phyloP scores from a whole-genome alignment of 2,888 invertebrate species.

The Melieria omissa region DNA sequence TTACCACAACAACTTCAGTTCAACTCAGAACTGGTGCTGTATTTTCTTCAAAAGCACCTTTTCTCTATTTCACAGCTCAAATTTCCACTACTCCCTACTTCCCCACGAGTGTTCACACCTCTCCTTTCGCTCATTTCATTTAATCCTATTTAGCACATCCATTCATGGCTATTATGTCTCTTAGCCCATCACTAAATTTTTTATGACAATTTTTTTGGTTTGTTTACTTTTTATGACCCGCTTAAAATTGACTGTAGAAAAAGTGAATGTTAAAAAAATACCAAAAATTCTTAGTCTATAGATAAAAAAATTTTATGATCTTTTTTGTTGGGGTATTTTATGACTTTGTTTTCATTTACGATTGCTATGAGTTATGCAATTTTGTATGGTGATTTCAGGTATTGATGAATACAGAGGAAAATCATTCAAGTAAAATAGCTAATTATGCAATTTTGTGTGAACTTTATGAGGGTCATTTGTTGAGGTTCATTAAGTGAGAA shows the following conservation, averaged over 20 bases:
- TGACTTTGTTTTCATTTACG: no score
- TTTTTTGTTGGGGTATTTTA: no score
- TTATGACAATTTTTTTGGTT: conserved; percentile 37
- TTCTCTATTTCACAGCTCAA: background rate
- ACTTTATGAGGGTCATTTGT: conserved; percentile 18
- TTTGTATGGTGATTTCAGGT: conserved; percentile 32
- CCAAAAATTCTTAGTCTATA: no score
- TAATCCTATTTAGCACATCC: background rate
- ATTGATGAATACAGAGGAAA: conserved; percentile 12
- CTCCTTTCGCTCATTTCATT: background rate
- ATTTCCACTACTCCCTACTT: no score
- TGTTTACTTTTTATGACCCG: conserved; percentile 25
- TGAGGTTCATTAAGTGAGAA: conserved; percentile 22
- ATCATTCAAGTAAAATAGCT: background rate
- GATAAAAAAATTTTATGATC: no score
- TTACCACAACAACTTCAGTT: no score
- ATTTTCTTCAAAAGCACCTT: background rate
- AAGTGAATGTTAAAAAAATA: no score
- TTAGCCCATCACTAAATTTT: conserved; percentile 53
- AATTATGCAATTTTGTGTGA: conserved; percentile 29
- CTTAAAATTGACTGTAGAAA: background rate
- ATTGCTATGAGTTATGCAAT: conserved; percentile 18
- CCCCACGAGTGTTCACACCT: background rate
- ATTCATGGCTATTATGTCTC: conserved; percentile 39
- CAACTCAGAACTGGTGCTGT: background rate